A percentile compares a stretch with the other conserved stretches of the same genome.
These are phyloP conservation scores for Hiodon tergisus DNA, from an alignment of 2,113 vertebrate species.

Conservation along the genomic window DNA sequence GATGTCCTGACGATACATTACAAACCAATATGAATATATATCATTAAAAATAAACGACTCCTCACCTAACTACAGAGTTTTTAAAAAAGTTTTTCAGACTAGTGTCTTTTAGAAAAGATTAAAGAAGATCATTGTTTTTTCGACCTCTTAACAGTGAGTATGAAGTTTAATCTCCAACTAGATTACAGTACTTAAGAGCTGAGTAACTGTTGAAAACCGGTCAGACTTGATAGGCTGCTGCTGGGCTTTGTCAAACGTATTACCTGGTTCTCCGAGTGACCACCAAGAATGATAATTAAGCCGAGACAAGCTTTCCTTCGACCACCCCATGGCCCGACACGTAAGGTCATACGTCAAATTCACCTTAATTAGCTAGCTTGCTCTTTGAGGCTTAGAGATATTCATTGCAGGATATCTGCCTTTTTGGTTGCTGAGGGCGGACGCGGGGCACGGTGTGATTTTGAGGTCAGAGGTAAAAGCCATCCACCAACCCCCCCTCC, in stretches of 20 bases:
- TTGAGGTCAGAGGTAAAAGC: slow-evolving; percentile 1
- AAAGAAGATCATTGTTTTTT: background rate
- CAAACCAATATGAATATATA: background rate
- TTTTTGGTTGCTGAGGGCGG: background rate
- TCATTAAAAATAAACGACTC: too few relatives aligned
- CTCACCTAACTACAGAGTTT: background rate
- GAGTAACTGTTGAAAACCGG: background rate
- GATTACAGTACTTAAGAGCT: background rate
- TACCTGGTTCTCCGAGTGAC: background rate
- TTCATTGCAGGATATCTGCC: background rate
- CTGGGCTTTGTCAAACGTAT: background rate
- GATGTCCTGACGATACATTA: background rate
- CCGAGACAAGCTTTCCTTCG: background rate
- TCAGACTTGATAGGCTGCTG: background rate
- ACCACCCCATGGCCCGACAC: background rate
- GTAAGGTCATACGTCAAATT: slow-evolving; percentile 21
- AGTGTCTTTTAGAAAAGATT: background rate
- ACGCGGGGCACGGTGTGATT: background rate
- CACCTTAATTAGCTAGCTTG: slow-evolving; percentile 13
- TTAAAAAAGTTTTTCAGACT: background rate
- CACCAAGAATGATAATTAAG: background rate
- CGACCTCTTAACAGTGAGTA: background rate
- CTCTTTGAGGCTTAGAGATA: background rate
- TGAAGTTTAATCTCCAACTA: background rate
- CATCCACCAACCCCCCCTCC: background rate